Evolutionary conservation across 2,113 vertebrate genomes (phyloP).

Genomic region (Corythaeola cristata): DNA sequence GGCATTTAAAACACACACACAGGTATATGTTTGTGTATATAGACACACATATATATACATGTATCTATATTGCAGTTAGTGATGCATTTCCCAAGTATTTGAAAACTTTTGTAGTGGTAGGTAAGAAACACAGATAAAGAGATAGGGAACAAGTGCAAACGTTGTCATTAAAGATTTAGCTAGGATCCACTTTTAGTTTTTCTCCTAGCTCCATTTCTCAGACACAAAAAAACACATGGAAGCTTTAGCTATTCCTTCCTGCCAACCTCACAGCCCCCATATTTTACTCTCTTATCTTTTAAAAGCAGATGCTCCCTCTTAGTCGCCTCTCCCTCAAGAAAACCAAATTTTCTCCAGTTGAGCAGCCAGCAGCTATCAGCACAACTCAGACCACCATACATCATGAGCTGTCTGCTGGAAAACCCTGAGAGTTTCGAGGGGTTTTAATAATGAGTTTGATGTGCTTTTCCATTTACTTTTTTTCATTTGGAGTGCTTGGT

Average conservation of each 20-base stretch:
- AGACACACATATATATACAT: accelerated
- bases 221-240: background rate
- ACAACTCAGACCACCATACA: background rate
- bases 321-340: background rate
- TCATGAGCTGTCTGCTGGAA: background rate
- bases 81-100: background rate
- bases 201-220: background rate
- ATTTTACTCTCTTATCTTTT: constrained; percentile 11
- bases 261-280: background rate
- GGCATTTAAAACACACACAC: background rate
- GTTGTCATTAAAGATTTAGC: background rate
- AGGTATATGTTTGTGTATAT: no score
- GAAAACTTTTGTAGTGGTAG: background rate
- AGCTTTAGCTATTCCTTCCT: background rate
- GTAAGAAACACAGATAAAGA: background rate
- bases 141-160: background rate
- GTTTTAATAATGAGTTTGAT: background rate
- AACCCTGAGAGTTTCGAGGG: background rate
- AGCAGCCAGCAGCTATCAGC: constrained; percentile 11
- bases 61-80: background rate
- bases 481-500: background rate
- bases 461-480: background rate
- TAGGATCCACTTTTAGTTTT: background rate
- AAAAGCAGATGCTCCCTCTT: background rate
- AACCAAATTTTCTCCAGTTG: background rate